Conservation (phyloP, 1,140 invertebrate species). For the Littorina saxatilis region DNA sequence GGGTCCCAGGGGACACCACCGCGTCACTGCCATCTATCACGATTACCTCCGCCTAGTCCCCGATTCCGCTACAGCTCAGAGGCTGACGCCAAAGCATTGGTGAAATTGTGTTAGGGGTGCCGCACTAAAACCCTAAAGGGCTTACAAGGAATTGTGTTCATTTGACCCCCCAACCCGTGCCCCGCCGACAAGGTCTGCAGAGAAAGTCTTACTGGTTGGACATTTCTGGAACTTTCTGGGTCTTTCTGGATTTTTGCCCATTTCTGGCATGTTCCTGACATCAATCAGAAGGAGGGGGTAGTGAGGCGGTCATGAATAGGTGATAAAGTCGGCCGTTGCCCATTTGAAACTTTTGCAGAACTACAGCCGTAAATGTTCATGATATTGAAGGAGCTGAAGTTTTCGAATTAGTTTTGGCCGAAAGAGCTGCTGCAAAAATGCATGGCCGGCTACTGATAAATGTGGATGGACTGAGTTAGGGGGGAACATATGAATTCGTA, state of each 20-base stretch:
- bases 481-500: no score
- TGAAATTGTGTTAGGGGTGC: conserved; percentile 12
- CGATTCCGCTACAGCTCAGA: neutral
- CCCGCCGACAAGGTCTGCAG: neutral
- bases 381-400: no score
- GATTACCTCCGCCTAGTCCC: conserved; percentile 27
- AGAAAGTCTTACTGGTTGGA: neutral
- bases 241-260: neutral
- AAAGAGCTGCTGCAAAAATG: no score
- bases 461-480: no score
- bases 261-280: neutral
- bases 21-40: conserved; percentile 32
- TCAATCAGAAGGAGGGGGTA: neutral
- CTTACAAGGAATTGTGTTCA: neutral
- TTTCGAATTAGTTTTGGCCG: no score
- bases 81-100: conserved; percentile 7
- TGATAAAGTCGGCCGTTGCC: neutral
- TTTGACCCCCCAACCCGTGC: neutral
- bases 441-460: no score
- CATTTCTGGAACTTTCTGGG: no score
- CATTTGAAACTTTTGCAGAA: no score
- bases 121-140: no score
- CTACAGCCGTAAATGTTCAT: no score
- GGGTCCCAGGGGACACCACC: neutral
- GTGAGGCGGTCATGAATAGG: neutral